These are phyloP conservation scores for Barbus barbus DNA, from an alignment of 2,113 vertebrate genomes.

Conservation along the genomic window DNA sequence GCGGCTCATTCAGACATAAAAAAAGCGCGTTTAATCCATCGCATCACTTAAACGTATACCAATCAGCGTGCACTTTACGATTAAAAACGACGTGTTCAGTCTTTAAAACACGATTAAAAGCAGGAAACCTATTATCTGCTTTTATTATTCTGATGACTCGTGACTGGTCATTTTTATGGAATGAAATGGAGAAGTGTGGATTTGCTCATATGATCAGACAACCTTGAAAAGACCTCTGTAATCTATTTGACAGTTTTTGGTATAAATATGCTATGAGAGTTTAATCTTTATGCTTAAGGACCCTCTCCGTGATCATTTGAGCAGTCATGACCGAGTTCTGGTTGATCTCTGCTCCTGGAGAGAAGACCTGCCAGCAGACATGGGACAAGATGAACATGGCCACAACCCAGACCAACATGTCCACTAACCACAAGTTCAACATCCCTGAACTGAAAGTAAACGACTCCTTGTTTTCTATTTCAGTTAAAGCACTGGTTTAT, in stretches of 20 bases:
- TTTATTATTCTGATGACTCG: background rate
- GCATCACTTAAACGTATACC: background rate
- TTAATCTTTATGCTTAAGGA: background rate
- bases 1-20: background rate
- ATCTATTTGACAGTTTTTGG: too few relatives aligned
- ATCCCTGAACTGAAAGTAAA: slow-evolving; percentile 95
- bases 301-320: background rate
- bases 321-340: slow-evolving; percentile 89
- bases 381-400: slow-evolving; percentile 94
- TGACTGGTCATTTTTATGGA: background rate
- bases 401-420: slow-evolving; percentile 88
- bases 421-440: slow-evolving; percentile 91
- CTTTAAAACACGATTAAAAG: background rate
- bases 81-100: background rate
- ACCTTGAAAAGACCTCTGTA: background rate
- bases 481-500: background rate
- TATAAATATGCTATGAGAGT: background rate
- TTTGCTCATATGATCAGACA: background rate
- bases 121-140: background rate
- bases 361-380: slow-evolving; percentile 98
- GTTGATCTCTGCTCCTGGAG: slow-evolving; percentile 97
- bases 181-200: slow-evolving; percentile 27
- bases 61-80: background rate
- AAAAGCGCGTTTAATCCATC: background rate
- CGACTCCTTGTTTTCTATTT: background rate